Evolutionary conservation across 2,797 vertebrate species (phyloP).

Genomic region (Acridotheres tristis): DNA sequence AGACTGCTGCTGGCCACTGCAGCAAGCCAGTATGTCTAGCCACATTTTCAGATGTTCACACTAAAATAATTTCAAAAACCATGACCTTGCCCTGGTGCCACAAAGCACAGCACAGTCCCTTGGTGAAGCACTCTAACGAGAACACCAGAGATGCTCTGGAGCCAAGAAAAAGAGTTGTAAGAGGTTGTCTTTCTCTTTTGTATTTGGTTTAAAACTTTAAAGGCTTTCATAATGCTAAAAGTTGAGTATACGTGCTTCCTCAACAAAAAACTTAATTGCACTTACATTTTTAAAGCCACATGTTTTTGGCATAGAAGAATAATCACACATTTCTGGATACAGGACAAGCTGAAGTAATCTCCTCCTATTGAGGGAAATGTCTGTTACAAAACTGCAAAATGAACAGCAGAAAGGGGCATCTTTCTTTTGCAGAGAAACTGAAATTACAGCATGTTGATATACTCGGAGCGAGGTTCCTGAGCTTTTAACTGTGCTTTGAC

Average conservation of each 20-base stretch:
- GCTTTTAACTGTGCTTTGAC: not conserved
- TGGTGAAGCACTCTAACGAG: not conserved
- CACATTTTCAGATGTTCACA: not conserved
- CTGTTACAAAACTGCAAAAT: not conserved
- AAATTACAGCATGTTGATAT: not conserved
- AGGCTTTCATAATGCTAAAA: not conserved
- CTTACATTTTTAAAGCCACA: not conserved
- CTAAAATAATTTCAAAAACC: not conserved
- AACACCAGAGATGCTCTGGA: not conserved
- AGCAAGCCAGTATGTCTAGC: not conserved
- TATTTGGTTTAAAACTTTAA: not conserved
- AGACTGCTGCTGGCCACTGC: not conserved
- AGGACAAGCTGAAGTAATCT: not conserved
- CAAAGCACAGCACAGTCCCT: not conserved
- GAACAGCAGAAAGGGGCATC: not conserved
- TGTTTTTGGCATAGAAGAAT: not conserved
- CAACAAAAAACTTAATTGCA: not conserved
- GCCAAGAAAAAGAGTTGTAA: not conserved
- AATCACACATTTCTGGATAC: not conserved
- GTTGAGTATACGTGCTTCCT: not conserved
- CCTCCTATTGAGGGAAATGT: not conserved
- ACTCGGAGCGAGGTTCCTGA: accelerated
- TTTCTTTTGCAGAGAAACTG: not conserved
- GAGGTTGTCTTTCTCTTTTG: not conserved
- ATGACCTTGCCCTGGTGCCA: not conserved